Evolutionary conservation across 2,888 invertebrate genomes (phyloP).

Genomic region (Xylocampa areola): DNA sequence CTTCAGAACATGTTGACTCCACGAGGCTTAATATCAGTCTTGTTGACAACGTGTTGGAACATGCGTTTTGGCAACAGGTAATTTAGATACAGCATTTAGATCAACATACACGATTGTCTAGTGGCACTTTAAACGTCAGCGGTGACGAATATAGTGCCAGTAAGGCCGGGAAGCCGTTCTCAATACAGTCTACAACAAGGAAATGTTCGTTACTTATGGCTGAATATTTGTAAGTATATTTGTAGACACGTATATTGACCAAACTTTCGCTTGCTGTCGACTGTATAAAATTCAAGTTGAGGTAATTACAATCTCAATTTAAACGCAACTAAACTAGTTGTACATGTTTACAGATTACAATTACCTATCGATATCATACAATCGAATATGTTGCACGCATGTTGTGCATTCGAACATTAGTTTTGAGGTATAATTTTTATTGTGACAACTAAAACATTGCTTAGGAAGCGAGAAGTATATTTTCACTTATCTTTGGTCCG

Average conservation of each 20-base stretch:
- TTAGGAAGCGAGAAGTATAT: slow-evolving; percentile 32
- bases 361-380: slow-evolving; percentile 17
- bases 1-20: slow-evolving; percentile 29
- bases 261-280: slow-evolving; percentile 19
- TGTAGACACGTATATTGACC: neutral
- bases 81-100: slow-evolving; percentile 32
- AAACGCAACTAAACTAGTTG: slow-evolving; percentile 23
- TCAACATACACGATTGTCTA: slow-evolving; percentile 28
- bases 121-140: neutral
- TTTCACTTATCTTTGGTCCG: slow-evolving; percentile 56
- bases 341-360: slow-evolving; percentile 34
- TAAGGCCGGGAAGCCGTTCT: slow-evolving; percentile 1
- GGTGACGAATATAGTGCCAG: neutral
- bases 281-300: slow-evolving; percentile 12
- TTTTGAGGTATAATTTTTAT: slow-evolving; percentile 45
- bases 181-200: slow-evolving; percentile 25
- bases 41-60: slow-evolving; percentile 41
- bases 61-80: slow-evolving; percentile 21
- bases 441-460: slow-evolving; percentile 21
- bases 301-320: slow-evolving; percentile 24
- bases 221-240: neutral
- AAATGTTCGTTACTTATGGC: neutral
- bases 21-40: slow-evolving; percentile 48
- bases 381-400: slow-evolving; percentile 37
- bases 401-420: slow-evolving; percentile 19